Percentiles rank a stretch among this genome's conserved stretches.
phyloP scores from a whole-genome alignment of 1,140 invertebrate genomes.

The Microplitis demolitor region DNA sequence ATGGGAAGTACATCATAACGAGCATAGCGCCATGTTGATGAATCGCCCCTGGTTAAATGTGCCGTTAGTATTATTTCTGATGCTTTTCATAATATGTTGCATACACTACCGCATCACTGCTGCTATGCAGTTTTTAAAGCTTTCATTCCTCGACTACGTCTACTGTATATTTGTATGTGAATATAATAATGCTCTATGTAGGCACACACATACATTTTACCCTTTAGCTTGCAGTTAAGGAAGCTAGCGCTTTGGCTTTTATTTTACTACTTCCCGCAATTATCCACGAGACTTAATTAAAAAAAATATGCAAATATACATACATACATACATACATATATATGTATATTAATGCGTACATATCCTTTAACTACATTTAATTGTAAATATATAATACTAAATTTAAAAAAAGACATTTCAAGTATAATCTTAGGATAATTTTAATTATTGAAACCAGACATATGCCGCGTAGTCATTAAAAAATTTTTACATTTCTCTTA shows the following conservation, averaged over 20 bases:
- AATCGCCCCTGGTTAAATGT: slow-evolving; percentile 24
- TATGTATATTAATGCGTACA: no score
- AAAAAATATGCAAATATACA: background rate
- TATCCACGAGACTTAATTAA: background rate
- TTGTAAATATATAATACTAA: no score
- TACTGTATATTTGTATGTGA: background rate
- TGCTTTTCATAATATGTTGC: background rate
- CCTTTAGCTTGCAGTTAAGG: background rate
- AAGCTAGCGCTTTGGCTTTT: background rate
- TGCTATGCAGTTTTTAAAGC: no score
- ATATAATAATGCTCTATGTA: background rate
- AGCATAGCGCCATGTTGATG: slow-evolving; percentile 29
- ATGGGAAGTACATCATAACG: slow-evolving; percentile 17
- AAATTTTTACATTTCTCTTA: no score
- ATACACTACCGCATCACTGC: no score
- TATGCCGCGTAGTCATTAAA: no score
- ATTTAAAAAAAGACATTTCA: no score
- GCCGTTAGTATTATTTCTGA: slow-evolving; percentile 22
- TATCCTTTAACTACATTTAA: no score
- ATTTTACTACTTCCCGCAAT: background rate
- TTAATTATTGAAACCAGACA: no score
- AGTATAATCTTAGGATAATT: no score
- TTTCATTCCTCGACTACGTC: background rate
- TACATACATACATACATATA: no score
- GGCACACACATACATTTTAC: background rate